These are phyloP conservation scores for Tenodera sinensis DNA, from an alignment of 2,888 invertebrate species.

Conservation along the genomic window DNA sequence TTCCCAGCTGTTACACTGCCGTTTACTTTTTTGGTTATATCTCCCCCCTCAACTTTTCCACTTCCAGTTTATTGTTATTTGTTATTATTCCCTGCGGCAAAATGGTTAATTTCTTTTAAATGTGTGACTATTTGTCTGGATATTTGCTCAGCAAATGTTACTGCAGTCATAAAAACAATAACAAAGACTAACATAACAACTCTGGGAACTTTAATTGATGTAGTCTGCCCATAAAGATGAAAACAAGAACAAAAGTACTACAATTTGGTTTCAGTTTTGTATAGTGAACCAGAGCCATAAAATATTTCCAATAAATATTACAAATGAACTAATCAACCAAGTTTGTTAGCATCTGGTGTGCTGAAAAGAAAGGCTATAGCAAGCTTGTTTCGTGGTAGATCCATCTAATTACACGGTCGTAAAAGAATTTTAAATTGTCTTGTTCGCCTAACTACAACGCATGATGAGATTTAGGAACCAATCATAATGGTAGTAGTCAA, in stretches of 20 bases:
- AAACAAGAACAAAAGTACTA: not conserved
- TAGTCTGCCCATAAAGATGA: not conserved
- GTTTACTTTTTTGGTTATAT: not conserved
- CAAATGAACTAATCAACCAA: not conserved
- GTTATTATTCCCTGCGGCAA: not conserved
- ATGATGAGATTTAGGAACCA: too few species aligned
- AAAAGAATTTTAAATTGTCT: too few species aligned
- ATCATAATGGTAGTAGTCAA: too few species aligned
- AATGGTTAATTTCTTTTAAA: not conserved
- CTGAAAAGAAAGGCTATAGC: too few species aligned
- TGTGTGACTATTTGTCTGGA: not conserved
- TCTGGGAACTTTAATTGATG: not conserved
- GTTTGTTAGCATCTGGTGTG: too few species aligned
- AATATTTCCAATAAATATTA: not conserved
- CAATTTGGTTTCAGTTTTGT: not conserved
- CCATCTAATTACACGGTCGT: too few species aligned
- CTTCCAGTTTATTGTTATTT: not conserved
- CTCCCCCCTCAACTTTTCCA: not conserved
- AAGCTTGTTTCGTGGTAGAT: too few species aligned
- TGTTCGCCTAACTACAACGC: too few species aligned
- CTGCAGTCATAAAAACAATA: not conserved
- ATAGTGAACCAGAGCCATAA: not conserved
- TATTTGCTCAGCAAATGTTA: not conserved
- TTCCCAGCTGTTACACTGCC: not conserved
- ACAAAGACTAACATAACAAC: not conserved